Base-by-base conservation (phyloP, 2,797 vertebrate species). In the Cyprinella venusta region DNA sequence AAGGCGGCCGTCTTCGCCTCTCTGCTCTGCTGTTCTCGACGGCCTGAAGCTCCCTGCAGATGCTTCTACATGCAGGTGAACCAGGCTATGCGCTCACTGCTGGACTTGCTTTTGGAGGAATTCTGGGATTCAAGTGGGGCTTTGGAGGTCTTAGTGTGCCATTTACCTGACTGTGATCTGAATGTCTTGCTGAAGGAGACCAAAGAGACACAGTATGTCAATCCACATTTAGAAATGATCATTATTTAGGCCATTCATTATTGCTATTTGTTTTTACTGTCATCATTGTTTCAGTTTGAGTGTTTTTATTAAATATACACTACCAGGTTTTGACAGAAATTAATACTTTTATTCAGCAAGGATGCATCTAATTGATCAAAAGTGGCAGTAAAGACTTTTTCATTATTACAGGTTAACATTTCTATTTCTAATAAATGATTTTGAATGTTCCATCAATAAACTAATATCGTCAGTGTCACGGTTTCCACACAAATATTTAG, bases 1-100 rank as follows among this genome's bases (percentile, higher is more conserved):
- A 93, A 93, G 88, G 93, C 93, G 0, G 93, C 96, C 0, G 54
- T 88, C 75, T 98, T 97, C 0, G 87, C 93, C 85, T 95, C 96
- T 71, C 67, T 86, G 21, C 76, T 95, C 76, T 78, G 1, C 72
- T 90, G 84, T 8, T 52, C 64, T 19, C 85, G 63, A 0, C 18
- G 5, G 24, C 69, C 84, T 12, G 80, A 3, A 40, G n/a, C 83
- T 30, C 90, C 81, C 65, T 81, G 1, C 71, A 89, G 79, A 0
- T 83, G 91, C 76, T 12, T 94, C 85, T 74, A 88, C 0, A 84
- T 95, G 88, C 97, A 97, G 84, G 93, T 91, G 79, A 96, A 94
- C 33, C 89, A 91, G 77, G 95, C 94, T 3, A 79, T 97, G 70
- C 90, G 84, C 6, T 79, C 90, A 10, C 92, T 98, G 8, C 88